Conservation (phyloP, 2,888 invertebrate genomes). For the Spisula subtruncata region DNA sequence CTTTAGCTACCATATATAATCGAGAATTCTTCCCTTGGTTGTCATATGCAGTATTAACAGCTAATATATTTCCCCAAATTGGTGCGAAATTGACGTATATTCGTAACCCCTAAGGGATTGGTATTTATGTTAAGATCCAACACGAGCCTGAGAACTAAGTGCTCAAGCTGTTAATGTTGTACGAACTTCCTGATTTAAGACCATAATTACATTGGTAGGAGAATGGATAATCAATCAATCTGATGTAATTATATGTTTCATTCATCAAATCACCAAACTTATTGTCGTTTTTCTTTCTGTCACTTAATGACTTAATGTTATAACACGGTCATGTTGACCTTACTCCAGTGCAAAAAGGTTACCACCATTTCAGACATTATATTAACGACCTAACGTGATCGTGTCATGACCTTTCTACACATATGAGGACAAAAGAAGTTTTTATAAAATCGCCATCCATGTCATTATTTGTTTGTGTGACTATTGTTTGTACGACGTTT, state of each 20-base stretch:
- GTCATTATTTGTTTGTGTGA: too few relatives aligned
- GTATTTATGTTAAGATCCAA: neutral
- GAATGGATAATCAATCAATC: neutral
- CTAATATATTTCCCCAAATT: slow-evolving; percentile 18
- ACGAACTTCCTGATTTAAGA: neutral
- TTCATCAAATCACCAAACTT: neutral
- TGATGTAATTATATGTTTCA: neutral
- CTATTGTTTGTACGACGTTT: too few relatives aligned
- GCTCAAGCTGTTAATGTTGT: slow-evolving; percentile 14
- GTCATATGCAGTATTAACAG: neutral
- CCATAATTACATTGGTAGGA: neutral
- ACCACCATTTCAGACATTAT: too few relatives aligned
- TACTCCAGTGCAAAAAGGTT: too few relatives aligned
- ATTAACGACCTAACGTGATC: too few relatives aligned
- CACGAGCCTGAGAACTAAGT: neutral
- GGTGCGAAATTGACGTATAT: slow-evolving; percentile 12
- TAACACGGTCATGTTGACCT: too few relatives aligned
- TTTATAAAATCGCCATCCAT: too few relatives aligned
- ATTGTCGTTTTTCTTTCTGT: too few relatives aligned
- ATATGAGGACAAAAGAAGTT: too few relatives aligned
- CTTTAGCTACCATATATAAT: neutral
- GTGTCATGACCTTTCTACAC: too few relatives aligned
- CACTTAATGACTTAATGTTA: neutral
- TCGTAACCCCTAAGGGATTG: neutral
- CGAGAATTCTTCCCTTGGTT: neutral